Conservation (phyloP, 2,113 vertebrate genomes). For the Gavialis gangeticus region DNA sequence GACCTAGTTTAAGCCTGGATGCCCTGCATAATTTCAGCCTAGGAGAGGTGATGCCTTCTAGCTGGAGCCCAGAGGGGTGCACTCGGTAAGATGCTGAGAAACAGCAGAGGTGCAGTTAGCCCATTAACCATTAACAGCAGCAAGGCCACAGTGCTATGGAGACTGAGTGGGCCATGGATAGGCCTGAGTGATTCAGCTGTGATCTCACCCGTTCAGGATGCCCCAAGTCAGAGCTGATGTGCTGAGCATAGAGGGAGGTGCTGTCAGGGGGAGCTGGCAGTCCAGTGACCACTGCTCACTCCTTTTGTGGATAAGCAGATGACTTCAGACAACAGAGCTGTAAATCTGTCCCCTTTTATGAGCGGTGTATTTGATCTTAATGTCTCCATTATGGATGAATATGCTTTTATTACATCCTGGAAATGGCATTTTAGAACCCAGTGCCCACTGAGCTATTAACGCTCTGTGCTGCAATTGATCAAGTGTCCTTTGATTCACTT, state of each 20-base stretch:
- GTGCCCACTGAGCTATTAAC: neutral
- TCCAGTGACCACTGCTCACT: neutral
- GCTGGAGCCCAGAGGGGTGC: rapidly evolving
- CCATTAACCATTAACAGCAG: neutral
- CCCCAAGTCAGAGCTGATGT: too few relatives aligned
- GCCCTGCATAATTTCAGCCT: neutral
- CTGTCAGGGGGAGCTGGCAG: neutral
- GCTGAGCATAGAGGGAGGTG: neutral
- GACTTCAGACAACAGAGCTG: neutral
- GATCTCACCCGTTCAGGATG: neutral
- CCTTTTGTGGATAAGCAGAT: rapidly evolving
- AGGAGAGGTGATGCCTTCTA: neutral
- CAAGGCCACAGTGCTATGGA: neutral
- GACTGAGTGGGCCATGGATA: neutral
- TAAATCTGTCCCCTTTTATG: neutral
- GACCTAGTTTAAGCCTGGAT: too few relatives aligned
- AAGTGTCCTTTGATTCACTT: neutral
- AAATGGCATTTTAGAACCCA: neutral
- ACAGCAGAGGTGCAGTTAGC: rapidly evolving
- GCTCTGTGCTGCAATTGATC: rapidly evolving
- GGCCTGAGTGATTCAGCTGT: neutral
- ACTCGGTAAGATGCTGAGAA: neutral
- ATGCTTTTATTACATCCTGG: neutral
- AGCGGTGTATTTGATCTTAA: neutral
- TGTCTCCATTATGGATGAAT: neutral